Evolutionary conservation across 2,797 vertebrate genomes (phyloP).

Genomic region (Cryptoprocta ferox): DNA sequence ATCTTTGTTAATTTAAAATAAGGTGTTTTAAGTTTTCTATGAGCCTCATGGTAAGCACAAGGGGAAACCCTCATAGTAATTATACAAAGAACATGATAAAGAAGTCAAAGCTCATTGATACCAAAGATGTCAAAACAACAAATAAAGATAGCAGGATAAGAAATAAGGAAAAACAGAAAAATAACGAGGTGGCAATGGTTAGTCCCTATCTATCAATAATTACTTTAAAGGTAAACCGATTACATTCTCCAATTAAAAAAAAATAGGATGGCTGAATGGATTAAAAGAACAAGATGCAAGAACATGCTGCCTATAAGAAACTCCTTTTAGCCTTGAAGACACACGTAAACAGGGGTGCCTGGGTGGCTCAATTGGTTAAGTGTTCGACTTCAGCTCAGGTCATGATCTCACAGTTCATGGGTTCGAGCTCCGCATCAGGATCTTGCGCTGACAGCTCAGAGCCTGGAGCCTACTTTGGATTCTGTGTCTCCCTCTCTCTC

Average conservation of each 20-base stretch:
- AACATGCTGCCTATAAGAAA: not conserved
- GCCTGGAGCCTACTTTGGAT: no score
- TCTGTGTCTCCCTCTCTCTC: no score
- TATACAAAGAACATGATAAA: not conserved
- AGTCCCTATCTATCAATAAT: not conserved
- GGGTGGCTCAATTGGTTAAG: no score
- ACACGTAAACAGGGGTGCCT: not conserved
- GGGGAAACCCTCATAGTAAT: not conserved
- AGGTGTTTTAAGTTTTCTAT: not conserved
- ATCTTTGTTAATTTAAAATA: not conserved
- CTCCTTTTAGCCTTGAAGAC: not conserved
- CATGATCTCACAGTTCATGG: no score
- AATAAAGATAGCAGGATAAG: not conserved
- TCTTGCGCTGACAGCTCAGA: no score
- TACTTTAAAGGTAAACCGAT: not conserved
- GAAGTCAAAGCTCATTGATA: not conserved
- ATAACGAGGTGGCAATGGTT: not conserved
- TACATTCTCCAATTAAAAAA: not conserved
- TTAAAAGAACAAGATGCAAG: not conserved
- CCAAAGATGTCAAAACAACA: not conserved
- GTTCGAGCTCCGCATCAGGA: fast-evolving
- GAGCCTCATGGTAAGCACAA: not conserved
- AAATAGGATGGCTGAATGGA: not conserved
- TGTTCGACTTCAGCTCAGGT: no score
- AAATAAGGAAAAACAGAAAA: not conserved